phyloP scores from a whole-genome alignment of 2,113 vertebrate genomes.

The Lutjanus erythropterus region DNA sequence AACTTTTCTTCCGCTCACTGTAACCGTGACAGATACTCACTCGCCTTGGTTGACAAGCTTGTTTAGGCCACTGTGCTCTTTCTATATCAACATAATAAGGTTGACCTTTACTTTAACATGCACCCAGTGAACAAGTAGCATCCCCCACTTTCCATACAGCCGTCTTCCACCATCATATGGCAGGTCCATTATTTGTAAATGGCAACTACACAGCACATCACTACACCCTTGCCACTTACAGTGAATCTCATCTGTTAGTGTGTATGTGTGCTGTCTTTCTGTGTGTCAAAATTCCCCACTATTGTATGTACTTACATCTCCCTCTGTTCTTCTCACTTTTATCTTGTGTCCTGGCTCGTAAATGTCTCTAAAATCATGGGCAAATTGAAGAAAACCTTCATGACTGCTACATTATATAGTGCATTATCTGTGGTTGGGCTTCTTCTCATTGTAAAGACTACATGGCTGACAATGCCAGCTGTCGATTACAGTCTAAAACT shows the following conservation, averaged over 20 bases:
- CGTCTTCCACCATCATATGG: conserved; percentile 64
- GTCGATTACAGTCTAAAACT: conserved; percentile 42
- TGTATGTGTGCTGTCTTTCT: conserved; percentile 41
- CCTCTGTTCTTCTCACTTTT: conserved; percentile 32
- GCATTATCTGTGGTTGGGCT: conserved; percentile 26
- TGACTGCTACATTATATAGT: conserved; percentile 5
- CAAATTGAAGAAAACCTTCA: conserved; percentile 32
- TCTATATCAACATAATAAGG: conserved; percentile 79
- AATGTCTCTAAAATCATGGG: conserved; percentile 45
- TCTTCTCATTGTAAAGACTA: conserved; percentile 8
- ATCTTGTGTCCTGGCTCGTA: conserved; percentile 34
- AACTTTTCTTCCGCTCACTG: conserved; percentile 22
- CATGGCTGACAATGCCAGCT: conserved; percentile 32
- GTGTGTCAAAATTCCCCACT: conserved; percentile 36
- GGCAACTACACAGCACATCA: conserved; percentile 69
- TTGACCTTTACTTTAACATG: conserved; percentile 83
- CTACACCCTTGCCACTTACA: conserved; percentile 59
- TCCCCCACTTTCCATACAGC: conserved; percentile 40
- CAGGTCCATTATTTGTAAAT: conserved; percentile 81
- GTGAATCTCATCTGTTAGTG: conserved; percentile 63
- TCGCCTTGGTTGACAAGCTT: conserved; percentile 63
- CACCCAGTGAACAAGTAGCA: conserved; percentile 64
- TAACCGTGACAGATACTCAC: conserved; percentile 62
- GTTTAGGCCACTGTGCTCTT: conserved; percentile 74
- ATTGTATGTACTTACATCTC: conserved; percentile 33